These are phyloP conservation scores for Mormyrus iriodes DNA, from an alignment of 2,113 vertebrate species.

Conservation along the genomic window DNA sequence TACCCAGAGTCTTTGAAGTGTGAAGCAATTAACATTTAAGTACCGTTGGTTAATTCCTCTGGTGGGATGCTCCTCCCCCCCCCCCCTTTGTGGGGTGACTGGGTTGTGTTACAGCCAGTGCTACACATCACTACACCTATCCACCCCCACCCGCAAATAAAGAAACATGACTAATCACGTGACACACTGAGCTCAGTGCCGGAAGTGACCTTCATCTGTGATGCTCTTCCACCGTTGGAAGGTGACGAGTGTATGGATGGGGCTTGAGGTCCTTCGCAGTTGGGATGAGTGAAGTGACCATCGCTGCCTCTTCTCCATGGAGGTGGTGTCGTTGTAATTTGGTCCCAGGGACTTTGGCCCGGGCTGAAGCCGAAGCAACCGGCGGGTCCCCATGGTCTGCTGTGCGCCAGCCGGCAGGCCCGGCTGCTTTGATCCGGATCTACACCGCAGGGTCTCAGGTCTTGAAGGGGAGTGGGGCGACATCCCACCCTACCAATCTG, in stretches of 20 bases:
- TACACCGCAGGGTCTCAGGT: background rate
- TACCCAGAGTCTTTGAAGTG: conserved; percentile 53
- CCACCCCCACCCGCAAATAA: background rate
- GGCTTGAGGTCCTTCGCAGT: background rate
- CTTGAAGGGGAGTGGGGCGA: background rate
- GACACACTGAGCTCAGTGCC: background rate
- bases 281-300: background rate
- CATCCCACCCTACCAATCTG: conserved; percentile 10
- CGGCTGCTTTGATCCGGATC: conserved; percentile 4
- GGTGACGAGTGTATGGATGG: background rate
- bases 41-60: conserved; percentile 37
- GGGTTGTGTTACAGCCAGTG: background rate
- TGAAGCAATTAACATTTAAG: conserved; percentile 56
- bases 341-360: background rate
- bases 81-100: background rate
- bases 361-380: background rate
- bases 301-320: background rate
- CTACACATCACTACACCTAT: background rate
- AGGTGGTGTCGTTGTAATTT: background rate
- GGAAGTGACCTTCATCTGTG: background rate
- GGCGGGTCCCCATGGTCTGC: too few species aligned
- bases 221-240: background rate
- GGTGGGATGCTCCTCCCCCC: conserved; percentile 14
- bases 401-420: background rate
- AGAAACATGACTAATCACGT: background rate